These are phyloP conservation scores for Harpagus bidentatus DNA, from an alignment of 2,113 vertebrate genomes.

Conservation along the genomic window DNA sequence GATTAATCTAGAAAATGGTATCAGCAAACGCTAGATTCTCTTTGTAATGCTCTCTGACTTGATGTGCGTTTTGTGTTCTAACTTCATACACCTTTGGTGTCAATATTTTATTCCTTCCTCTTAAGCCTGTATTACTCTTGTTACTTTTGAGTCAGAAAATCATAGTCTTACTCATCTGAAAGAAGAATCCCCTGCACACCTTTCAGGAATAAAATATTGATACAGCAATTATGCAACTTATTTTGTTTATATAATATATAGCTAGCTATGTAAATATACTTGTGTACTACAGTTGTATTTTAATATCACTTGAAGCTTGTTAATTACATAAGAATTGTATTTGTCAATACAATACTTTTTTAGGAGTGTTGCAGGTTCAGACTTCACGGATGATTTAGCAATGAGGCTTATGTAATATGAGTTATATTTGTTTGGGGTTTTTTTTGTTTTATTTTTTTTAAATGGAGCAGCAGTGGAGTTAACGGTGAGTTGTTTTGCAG, in stretches of 20 bases:
- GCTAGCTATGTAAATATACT: background rate
- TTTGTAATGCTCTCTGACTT: background rate
- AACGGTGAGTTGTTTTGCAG: background rate
- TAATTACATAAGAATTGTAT: background rate
- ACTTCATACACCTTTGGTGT: background rate
- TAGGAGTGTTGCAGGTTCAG: background rate
- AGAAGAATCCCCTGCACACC: rapidly evolving
- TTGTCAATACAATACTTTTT: background rate
- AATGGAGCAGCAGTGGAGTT: background rate
- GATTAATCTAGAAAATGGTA: background rate
- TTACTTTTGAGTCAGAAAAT: background rate
- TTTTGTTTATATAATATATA: background rate
- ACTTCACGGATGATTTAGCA: background rate
- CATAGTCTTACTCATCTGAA: background rate
- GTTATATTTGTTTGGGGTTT: background rate
- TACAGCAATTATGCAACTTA: background rate
- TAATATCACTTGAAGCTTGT: background rate
- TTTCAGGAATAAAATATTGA: background rate
- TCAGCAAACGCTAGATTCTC: background rate
- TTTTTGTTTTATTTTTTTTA: background rate
- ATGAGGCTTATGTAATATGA: background rate
- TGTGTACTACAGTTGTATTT: background rate
- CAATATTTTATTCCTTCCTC: background rate
- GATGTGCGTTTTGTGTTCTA: rapidly evolving
- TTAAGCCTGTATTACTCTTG: background rate